These are phyloP conservation scores for Anthoscopus minutus DNA, from an alignment of 2,113 vertebrate genomes.

Conservation along the genomic window DNA sequence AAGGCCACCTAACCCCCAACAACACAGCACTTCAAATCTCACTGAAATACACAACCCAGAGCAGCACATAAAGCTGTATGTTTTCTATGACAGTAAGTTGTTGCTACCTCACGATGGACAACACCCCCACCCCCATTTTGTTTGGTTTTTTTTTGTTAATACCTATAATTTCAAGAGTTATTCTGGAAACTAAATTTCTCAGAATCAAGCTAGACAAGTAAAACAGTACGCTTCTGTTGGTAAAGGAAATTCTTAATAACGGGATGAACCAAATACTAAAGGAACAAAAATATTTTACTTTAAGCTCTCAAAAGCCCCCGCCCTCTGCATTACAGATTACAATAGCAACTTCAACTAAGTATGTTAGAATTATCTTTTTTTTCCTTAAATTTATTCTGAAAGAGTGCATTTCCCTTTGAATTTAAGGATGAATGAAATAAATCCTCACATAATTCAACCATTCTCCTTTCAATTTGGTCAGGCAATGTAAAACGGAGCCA, in stretches of 20 bases:
- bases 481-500: neutral
- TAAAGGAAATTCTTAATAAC: neutral
- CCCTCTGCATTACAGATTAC: neutral
- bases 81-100: neutral
- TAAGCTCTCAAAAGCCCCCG: neutral
- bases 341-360: neutral
- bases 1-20: no score
- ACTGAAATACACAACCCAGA: neutral
- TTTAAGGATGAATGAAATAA: neutral
- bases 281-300: neutral
- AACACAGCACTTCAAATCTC: neutral
- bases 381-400: neutral
- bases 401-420: neutral
- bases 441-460: neutral
- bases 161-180: neutral
- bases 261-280: neutral
- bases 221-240: neutral
- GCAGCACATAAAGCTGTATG: accelerated
- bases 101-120: neutral
- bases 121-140: accelerated
- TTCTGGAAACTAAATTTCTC: neutral
- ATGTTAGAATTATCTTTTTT: neutral
- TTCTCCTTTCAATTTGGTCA: neutral
- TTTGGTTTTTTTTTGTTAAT: neutral
- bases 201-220: neutral